Conservation (phyloP, 1,140 invertebrate species). For the Pseudomyrmex cubaensis region DNA sequence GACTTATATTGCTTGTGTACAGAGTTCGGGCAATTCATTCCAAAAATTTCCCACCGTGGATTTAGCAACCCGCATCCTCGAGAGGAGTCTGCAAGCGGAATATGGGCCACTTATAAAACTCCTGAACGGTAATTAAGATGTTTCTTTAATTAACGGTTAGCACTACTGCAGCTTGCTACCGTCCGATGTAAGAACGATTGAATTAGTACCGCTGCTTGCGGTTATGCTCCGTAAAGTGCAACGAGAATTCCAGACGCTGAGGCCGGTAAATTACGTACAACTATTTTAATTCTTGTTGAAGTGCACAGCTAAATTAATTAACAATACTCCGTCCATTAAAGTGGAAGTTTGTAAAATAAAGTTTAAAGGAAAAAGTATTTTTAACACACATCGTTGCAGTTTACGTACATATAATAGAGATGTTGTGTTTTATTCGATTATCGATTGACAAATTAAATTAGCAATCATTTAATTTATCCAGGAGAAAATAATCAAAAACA, state of each 20-base stretch:
- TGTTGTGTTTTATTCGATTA: too few relatives aligned
- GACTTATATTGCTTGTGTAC: not conserved
- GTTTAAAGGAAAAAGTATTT: too few relatives aligned
- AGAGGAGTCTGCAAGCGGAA: not conserved
- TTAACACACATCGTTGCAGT: too few relatives aligned
- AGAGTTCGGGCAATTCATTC: not conserved
- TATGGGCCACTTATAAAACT: conserved; percentile 73
- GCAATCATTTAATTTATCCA: too few relatives aligned
- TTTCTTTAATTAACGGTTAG: conserved; percentile 74
- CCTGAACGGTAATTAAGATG: conserved; percentile 75
- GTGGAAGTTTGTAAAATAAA: not conserved
- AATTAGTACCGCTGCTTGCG: conserved; percentile 71
- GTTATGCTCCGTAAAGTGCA: conserved; percentile 71
- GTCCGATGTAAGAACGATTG: conserved; percentile 61
- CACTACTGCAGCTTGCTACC: conserved; percentile 30
- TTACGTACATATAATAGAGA: too few relatives aligned
- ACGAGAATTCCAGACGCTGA: conserved; percentile 48
- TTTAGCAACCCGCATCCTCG: conserved; percentile 64
- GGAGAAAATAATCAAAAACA: too few relatives aligned
- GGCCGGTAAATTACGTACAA: not conserved
- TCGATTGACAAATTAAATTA: too few relatives aligned
- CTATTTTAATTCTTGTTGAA: not conserved
- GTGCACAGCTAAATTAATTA: too few relatives aligned
- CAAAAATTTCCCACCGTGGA: not conserved
- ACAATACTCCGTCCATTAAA: too few relatives aligned